phyloP scores from a whole-genome alignment of 53 echinoderm and acorn worm genomes.

The Antedon mediterranea region DNA sequence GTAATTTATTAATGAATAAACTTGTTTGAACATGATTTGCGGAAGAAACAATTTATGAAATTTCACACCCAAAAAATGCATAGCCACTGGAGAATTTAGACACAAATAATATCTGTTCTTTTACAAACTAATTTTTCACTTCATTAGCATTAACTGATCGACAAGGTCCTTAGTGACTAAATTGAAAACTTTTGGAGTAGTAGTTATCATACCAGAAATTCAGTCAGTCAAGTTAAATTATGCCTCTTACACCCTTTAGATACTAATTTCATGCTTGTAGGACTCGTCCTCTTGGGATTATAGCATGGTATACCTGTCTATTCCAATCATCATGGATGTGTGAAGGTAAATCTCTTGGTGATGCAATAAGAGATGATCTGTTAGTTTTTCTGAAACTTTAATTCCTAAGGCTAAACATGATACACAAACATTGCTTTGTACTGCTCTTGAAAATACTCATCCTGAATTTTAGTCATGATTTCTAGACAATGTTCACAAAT shows the following conservation, averaged over 20 bases:
- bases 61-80: neutral
- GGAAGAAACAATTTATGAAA: neutral
- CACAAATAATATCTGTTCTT: neutral
- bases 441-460: neutral
- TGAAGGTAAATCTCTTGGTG: neutral
- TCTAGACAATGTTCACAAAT: neutral
- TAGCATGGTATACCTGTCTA: neutral
- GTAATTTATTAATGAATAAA: too few relatives aligned
- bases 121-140: neutral
- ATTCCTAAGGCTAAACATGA: neutral
- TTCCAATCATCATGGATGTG: neutral
- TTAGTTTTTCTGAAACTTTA: neutral
- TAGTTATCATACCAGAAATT: neutral
- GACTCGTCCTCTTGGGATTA: neutral
- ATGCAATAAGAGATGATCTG: neutral
- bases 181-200: neutral
- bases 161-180: neutral
- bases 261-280: neutral
- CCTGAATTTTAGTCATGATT: neutral
- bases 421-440: neutral
- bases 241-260: neutral
- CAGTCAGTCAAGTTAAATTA: slow-evolving; percentile 1
- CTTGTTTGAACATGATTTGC: too few relatives aligned
- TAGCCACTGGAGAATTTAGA: neutral
- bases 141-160: neutral